phyloP scores from a whole-genome alignment of 2,797 vertebrate genomes.

The Tokudaia tokunoshimensis region DNA sequence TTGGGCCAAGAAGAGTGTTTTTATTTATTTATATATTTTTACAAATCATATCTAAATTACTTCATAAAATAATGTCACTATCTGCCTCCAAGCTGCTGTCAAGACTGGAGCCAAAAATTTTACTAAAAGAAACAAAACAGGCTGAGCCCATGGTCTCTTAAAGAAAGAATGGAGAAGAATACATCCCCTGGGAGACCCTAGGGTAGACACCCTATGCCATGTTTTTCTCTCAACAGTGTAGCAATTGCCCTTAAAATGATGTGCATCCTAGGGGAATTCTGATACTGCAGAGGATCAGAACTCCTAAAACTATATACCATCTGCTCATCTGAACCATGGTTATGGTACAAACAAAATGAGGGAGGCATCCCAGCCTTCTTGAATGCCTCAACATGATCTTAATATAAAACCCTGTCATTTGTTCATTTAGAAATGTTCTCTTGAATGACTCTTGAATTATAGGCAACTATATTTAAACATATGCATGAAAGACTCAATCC shows the following conservation, averaged over 20 bases:
- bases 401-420: constrained; percentile 59
- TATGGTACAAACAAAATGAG: constrained; percentile 57
- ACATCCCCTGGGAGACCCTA: background rate
- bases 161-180: constrained; percentile 64
- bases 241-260: constrained; percentile 8
- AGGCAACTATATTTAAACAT: background rate
- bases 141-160: constrained; percentile 44
- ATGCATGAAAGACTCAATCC: background rate
- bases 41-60: constrained; percentile 79
- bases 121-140: constrained; percentile 58
- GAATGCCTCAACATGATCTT: constrained; percentile 41
- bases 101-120: constrained; percentile 68
- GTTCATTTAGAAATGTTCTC: constrained; percentile 64
- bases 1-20: constrained; percentile 65
- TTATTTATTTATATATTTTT: constrained; percentile 38
- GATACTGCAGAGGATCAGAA: constrained; percentile 21
- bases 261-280: constrained; percentile 9
- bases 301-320: background rate
- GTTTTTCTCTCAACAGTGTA: constrained; percentile 28
- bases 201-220: constrained; percentile 12
- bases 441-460: constrained; percentile 22
- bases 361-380: constrained; percentile 45
- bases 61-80: constrained; percentile 74
- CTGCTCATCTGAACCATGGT: background rate
- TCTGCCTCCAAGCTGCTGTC: constrained; percentile 69